Evolutionary conservation across 2,888 invertebrate species (phyloP), one percentile per base, ranked within the genome.

Genomic region (Nasonovia ribisnigri): DNA sequence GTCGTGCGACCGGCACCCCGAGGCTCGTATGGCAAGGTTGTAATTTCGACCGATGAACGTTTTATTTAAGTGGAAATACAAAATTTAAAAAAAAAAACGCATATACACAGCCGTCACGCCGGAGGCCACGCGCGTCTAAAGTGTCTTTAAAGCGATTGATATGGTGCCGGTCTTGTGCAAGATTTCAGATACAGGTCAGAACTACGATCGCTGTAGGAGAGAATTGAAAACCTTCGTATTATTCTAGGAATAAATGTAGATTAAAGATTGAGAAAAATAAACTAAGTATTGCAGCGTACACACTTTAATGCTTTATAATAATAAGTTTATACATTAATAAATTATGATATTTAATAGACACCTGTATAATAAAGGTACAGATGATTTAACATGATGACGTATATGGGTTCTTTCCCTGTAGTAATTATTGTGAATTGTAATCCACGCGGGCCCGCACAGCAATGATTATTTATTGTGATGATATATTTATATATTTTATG

Each of bases 11-110:
- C 20, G 51, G 67, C 67, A 88, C 88, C 88, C 54, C 43, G 92
- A 87, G 92, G 92, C 92, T 88, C 16, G 67, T 51, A 42, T 88
- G 26, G 51, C 51, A 42, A 88, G 92, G 88, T 92, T 92, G 67
- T 92, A 92, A 92, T 92, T 92, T 92, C 77, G 48, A 88, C 10
- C 88, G 10, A 48, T 36, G 42, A 42, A 51, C 88, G 88, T 88
- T 88, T 92, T 88, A 88, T 88, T 92, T 84, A 88, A 88, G 20
- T 77, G 67, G 36, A 77, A 77, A 77, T 20, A 77, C 20, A 42
- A 77, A 77, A 60, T 77, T 26, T 16, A 20, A 91, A 91, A 77
- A 67, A 90, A 84, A 51, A 90, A 20, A 43, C 43, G n/a, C 26
- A 54, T 36, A 86, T 10, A 26, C 36, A 57, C 57, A 86, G 54